Evolutionary conservation across 1,140 invertebrate species (phyloP).

Genomic region (Eulimnadia texana): DNA sequence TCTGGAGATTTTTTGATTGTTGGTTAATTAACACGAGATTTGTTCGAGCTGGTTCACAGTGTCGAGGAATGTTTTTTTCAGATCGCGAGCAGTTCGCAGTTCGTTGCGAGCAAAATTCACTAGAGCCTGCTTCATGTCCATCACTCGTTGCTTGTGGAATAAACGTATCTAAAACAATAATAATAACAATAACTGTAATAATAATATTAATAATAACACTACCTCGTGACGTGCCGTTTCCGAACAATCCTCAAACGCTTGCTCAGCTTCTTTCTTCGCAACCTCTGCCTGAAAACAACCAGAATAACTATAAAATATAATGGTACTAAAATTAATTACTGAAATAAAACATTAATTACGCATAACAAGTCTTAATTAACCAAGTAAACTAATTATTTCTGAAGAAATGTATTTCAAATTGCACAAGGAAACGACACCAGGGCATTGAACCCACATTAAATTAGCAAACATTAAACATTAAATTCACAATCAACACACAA

Average conservation of each 20-base stretch:
- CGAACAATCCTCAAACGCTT: slow-evolving; percentile 5
- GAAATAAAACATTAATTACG: not conserved
- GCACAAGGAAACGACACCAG: too few species aligned
- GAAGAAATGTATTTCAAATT: too few species aligned
- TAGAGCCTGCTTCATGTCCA: slow-evolving; percentile 1
- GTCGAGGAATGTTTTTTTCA: not conserved
- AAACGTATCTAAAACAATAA: not conserved
- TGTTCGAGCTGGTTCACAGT: not conserved
- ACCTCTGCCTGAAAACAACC: slow-evolving; percentile 1
- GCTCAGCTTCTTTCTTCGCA: slow-evolving; percentile 5
- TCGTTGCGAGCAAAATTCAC: slow-evolving; percentile 1
- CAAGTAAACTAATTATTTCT: too few species aligned
- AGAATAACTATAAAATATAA: not conserved
- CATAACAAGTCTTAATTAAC: too few species aligned
- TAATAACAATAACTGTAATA: not conserved
- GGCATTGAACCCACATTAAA: too few species aligned
- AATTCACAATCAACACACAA: too few species aligned
- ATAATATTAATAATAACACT: not conserved
- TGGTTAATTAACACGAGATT: not conserved
- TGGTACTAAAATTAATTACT: not conserved
- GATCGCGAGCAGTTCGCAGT: not conserved
- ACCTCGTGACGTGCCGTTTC: slow-evolving; percentile 8
- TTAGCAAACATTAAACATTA: too few species aligned
- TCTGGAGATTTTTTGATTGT: too few species aligned
- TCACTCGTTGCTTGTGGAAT: slow-evolving; percentile 4